Evolutionary conservation across 2,888 invertebrate genomes (phyloP), one percentile per base, ranked within the genome.

Genomic region (Linyphia triangularis): DNA sequence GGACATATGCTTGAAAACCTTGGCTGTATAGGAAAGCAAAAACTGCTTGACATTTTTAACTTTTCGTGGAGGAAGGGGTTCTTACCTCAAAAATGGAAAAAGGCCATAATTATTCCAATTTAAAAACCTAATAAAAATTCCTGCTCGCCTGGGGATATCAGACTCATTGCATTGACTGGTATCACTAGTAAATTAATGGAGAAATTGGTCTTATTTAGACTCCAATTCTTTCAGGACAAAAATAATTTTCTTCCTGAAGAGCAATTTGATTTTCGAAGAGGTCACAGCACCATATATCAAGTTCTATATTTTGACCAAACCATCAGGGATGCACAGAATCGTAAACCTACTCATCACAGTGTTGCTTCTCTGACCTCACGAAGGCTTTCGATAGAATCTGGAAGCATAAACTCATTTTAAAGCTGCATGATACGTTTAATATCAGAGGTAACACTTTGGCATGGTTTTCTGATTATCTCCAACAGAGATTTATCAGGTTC

Each of bases 171-270:
- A n/a, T n/a, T n/a, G n/a, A n/a, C n/a, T n/a, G n/a, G 30, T 43
- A 79, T 51, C 26, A 26, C 30, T 9, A 28, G 78, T 6, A 79
- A 79, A 65, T 67, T 65, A 26, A 67, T 63, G 65, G 51, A 65
- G n/a, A 79, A 67, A 67, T 67, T 79, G 51, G 43, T 79, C n/a
- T 65, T 79, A 40, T 28, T 67, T 13, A 65, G 65, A 77, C 19
- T 77, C 10, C 77, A 77, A 22, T 72, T n/a, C 9, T 72, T 22
- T n/a, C 26, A 26, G 0, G n/a, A 51, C 16, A n/a, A 24, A 0
- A 43, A 26, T n/a, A n/a, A n/a, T n/a, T n/a, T n/a, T n/a, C n/a
- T n/a, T n/a, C n/a, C n/a, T n/a, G n/a, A n/a, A n/a, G n/a, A n/a
- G n/a, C n/a, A n/a, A n/a, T n/a, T n/a, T n/a, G n/a, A n/a, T n/a